These are phyloP conservation scores for Cotesia vestalis DNA, from an alignment of 1,140 invertebrate species.

Conservation along the genomic window DNA sequence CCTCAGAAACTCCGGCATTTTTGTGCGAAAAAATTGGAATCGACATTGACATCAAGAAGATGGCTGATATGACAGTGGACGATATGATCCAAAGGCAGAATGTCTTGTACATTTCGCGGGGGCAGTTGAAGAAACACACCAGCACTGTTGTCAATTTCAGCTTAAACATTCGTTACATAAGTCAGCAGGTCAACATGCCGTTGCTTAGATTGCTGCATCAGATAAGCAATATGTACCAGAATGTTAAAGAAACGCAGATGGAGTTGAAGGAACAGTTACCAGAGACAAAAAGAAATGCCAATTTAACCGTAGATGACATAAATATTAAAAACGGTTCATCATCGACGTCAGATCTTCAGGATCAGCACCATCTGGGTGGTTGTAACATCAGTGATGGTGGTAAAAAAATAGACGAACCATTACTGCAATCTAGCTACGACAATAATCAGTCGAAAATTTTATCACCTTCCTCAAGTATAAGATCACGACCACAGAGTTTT, in stretches of 20 bases:
- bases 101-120: constrained; percentile 84
- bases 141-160: constrained; percentile 89
- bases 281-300: constrained; percentile 63
- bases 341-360: constrained; percentile 74
- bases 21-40: constrained; percentile 90
- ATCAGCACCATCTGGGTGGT: constrained; percentile 58
- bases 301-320: constrained; percentile 57
- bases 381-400: constrained; percentile 14
- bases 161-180: constrained; percentile 85
- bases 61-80: constrained; percentile 89
- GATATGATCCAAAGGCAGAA: constrained; percentile 82
- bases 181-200: constrained; percentile 95
- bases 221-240: constrained; percentile 97
- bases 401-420: constrained; percentile 64
- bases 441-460: constrained; percentile 59
- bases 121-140: constrained; percentile 88
- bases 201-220: constrained; percentile 91
- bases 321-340: constrained; percentile 67
- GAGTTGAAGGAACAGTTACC: constrained; percentile 81
- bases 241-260: constrained; percentile 92
- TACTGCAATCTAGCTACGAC: constrained; percentile 61
- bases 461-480: constrained; percentile 70
- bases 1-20: constrained; percentile 87
- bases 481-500: constrained; percentile 83
- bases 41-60: constrained; percentile 88